Conservation (phyloP, 2,797 vertebrate species). For the Bradypodion ventrale region DNA sequence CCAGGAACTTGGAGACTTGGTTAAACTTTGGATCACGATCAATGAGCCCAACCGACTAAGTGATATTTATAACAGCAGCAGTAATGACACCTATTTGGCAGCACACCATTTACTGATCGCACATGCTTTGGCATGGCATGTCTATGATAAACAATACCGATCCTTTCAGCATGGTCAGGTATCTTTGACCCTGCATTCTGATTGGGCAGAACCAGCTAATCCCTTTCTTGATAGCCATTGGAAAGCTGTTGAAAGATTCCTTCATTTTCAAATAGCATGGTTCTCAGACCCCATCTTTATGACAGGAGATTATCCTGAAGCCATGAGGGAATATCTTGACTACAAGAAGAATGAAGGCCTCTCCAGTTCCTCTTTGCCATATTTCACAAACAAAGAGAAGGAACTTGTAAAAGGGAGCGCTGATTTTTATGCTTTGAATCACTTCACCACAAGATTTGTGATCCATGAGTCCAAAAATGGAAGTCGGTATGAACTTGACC, state of each 20-base stretch:
- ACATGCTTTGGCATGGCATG: slow-evolving; percentile 87
- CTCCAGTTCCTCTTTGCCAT: slow-evolving; percentile 74
- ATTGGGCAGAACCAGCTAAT: slow-evolving; percentile 93
- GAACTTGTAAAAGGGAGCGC: slow-evolving; percentile 82
- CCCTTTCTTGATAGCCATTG: slow-evolving; percentile 83
- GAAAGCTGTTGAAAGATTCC: slow-evolving; percentile 82
- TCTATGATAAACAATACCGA: slow-evolving; percentile 78
- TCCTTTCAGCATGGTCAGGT: slow-evolving; percentile 77
- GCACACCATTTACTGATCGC: slow-evolving; percentile 89
- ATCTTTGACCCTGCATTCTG: slow-evolving; percentile 89
- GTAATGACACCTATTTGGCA: slow-evolving; percentile 78
- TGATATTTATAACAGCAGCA: slow-evolving; percentile 76
- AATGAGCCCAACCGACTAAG: slow-evolving; percentile 92
- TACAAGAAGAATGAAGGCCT: slow-evolving; percentile 71
- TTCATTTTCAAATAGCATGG: slow-evolving; percentile 90
- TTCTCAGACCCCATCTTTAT: slow-evolving; percentile 90
- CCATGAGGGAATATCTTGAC: slow-evolving; percentile 80
- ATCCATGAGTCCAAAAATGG: slow-evolving; percentile 72
- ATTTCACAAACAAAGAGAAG: slow-evolving; percentile 81
- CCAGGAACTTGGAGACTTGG: slow-evolving; percentile 84
- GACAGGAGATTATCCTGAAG: slow-evolving; percentile 79
- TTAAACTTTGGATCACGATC: slow-evolving; percentile 92
- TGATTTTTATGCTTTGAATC: slow-evolving; percentile 91
- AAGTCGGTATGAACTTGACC: slow-evolving; percentile 73
- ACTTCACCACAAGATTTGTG: slow-evolving; percentile 93